A percentile compares a stretch with the other conserved stretches of the same genome.
phyloP scores from a whole-genome alignment of 2,888 invertebrate species.

The Patella pellucida region DNA sequence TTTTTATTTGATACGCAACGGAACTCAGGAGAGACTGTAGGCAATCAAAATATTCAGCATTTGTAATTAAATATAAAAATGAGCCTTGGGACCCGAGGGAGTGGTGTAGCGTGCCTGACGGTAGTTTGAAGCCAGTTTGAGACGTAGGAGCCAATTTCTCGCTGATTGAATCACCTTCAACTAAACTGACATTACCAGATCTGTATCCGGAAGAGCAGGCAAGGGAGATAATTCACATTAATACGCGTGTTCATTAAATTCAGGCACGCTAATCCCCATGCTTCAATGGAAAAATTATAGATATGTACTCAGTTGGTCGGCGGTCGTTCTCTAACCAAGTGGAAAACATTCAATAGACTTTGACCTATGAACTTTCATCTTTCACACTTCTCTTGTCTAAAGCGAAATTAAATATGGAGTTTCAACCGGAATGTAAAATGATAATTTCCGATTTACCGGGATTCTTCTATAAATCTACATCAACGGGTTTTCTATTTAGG shows the following conservation, averaged over 20 bases:
- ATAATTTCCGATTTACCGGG: too few species aligned
- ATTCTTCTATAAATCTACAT: too few species aligned
- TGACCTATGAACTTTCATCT: too few species aligned
- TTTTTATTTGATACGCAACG: background rate
- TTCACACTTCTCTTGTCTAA: too few species aligned
- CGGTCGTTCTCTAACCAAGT: too few species aligned
- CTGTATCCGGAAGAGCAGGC: background rate
- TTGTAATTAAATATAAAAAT: constrained; percentile 4
- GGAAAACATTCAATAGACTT: too few species aligned
- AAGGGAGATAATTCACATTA: background rate
- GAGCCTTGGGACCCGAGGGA: background rate
- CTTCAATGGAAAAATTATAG: too few species aligned
- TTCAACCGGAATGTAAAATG: too few species aligned
- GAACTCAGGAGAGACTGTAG: background rate
- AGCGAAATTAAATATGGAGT: too few species aligned
- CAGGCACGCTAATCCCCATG: too few species aligned
- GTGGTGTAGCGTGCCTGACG: background rate
- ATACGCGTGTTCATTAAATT: background rate
- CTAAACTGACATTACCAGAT: background rate
- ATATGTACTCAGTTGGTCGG: too few species aligned
- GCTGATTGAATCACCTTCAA: background rate
- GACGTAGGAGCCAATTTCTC: background rate
- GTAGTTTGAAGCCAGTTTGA: background rate
- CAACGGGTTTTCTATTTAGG: too few species aligned
- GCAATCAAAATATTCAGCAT: background rate